Conservation (phyloP, 2,113 vertebrate species). For the Cromileptes altivelis region DNA sequence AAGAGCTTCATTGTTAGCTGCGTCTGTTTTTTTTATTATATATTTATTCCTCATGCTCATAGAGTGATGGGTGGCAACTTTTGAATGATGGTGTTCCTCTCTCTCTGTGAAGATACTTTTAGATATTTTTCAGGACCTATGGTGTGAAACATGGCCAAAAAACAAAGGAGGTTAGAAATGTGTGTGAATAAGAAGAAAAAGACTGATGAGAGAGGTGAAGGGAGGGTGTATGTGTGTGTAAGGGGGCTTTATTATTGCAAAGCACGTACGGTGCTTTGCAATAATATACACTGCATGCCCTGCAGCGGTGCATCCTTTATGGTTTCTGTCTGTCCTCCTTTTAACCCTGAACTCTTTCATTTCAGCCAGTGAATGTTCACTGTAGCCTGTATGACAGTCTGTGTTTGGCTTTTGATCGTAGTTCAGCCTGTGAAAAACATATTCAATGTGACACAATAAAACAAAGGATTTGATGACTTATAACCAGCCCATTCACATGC, state of each 20-base stretch:
- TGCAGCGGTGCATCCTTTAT: conserved; percentile 38
- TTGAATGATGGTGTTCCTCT: conserved; percentile 11
- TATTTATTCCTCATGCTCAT: conserved; percentile 1
- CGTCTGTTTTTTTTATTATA: conserved; percentile 20
- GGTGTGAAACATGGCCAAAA: not conserved
- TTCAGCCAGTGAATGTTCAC: conserved; percentile 33
- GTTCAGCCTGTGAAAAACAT: conserved; percentile 10
- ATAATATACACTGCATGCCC: conserved; percentile 32
- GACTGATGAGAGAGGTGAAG: not conserved
- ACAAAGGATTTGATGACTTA: conserved; percentile 29
- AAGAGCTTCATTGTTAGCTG: conserved; percentile 62
- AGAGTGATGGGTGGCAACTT: not conserved
- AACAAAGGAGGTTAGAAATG: not conserved
- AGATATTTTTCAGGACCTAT: not conserved
- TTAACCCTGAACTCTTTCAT: conserved; percentile 41
- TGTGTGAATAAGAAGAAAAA: not conserved
- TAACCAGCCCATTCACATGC: conserved; percentile 8
- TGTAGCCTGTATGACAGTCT: not conserved
- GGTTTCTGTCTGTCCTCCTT: conserved; percentile 43
- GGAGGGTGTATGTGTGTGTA: not conserved
- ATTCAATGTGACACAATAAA: not conserved
- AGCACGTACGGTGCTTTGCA: conserved; percentile 27
- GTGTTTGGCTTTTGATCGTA: conserved; percentile 22
- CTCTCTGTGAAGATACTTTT: not conserved
- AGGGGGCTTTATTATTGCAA: no score